phyloP scores from a whole-genome alignment of 1,140 invertebrate genomes.

The Neotoxoptera formosana region DNA sequence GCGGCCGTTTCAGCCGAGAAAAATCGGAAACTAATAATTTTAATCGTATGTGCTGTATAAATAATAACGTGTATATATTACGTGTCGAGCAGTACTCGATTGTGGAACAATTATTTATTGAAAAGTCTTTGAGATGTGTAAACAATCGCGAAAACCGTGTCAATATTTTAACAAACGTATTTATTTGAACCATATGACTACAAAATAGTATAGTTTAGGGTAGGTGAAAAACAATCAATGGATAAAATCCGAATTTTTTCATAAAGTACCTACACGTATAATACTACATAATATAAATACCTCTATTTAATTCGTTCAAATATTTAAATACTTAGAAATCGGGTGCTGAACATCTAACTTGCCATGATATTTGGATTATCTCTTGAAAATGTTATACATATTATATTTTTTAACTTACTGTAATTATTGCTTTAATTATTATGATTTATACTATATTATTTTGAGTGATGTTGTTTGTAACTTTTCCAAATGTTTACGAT shows the following conservation, averaged over 20 bases:
- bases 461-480: not conserved
- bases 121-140: not conserved
- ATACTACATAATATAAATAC: too few species aligned
- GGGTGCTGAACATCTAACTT: not conserved
- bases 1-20: not conserved
- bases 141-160: not conserved
- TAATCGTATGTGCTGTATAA: not conserved
- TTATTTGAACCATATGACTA: too few species aligned
- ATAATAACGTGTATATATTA: not conserved
- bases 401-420: not conserved
- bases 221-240: too few species aligned
- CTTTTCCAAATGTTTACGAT: too few species aligned
- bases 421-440: not conserved
- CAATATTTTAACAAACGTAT: too few species aligned
- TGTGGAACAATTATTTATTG: not conserved
- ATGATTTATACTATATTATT: not conserved
- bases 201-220: too few species aligned
- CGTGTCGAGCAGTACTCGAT: not conserved
- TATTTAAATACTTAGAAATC: not conserved
- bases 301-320: too few species aligned
- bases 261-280: too few species aligned
- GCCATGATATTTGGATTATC: not conserved
- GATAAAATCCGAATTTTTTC: too few species aligned
- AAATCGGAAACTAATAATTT: not conserved
- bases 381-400: not conserved